A percentile compares a stretch with the other conserved stretches of the same genome.
These are phyloP conservation scores for Anguilla pacifica DNA, from an alignment of 2,797 vertebrate genomes.

Conservation along the genomic window DNA sequence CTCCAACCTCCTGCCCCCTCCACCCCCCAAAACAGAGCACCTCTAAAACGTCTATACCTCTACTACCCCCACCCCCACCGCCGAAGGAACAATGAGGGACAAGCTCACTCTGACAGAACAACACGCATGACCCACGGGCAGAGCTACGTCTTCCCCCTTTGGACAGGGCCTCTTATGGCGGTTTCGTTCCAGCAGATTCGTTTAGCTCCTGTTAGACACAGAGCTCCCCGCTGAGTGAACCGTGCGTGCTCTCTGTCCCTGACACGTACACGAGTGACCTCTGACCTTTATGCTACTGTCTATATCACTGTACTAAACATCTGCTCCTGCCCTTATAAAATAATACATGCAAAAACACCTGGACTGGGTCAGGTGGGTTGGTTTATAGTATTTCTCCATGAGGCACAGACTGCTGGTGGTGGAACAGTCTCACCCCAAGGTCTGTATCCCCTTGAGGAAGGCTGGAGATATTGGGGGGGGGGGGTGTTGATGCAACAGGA, in stretches of 20 bases:
- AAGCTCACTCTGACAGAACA: neutral
- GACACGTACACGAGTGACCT: neutral
- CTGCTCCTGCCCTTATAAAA: neutral
- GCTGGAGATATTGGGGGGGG: neutral
- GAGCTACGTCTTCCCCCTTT: neutral
- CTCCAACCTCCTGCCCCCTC: neutral
- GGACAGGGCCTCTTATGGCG: neutral
- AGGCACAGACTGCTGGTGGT: neutral
- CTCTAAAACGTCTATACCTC: neutral
- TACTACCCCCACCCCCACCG: no score
- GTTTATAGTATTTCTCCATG: neutral
- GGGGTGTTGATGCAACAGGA: neutral
- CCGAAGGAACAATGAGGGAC: neutral
- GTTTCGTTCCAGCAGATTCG: neutral
- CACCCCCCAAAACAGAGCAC: slow-evolving; percentile 13
- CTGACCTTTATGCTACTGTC: neutral
- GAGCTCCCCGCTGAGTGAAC: neutral
- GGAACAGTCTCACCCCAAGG: neutral
- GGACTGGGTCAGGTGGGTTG: neutral
- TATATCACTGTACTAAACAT: neutral
- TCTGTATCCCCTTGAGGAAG: neutral
- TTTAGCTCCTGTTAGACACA: neutral
- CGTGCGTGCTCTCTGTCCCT: neutral
- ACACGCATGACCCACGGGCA: neutral
- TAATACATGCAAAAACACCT: neutral